Evolutionary conservation across 2,113 vertebrate species (phyloP).

Genomic region (Syngnathus typhle): DNA sequence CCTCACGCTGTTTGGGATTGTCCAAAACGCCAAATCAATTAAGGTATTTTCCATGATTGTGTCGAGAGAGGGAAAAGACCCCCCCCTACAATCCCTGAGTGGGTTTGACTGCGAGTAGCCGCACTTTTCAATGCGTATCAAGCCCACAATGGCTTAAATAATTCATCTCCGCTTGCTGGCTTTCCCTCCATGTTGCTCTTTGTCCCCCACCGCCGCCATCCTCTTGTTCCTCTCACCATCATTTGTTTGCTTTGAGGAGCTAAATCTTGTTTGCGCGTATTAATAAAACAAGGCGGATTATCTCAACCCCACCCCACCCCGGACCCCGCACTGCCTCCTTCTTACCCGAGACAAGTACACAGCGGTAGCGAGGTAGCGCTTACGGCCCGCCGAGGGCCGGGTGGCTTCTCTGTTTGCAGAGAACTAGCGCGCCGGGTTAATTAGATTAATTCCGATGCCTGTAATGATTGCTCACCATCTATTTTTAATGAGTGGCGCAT

Average conservation of each 20-base stretch:
- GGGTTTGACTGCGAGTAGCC: slow-evolving; percentile 25
- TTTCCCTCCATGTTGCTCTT: slow-evolving; percentile 29
- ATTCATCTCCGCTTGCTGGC: slow-evolving; percentile 50
- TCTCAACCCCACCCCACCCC: slow-evolving; percentile 8
- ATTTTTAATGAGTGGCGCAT: slow-evolving; percentile 75
- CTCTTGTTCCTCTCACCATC: slow-evolving; percentile 43
- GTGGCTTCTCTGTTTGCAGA: slow-evolving; percentile 61
- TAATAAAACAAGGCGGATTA: slow-evolving; percentile 71
- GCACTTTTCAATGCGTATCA: slow-evolving; percentile 29
- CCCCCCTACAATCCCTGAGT: slow-evolving; percentile 6
- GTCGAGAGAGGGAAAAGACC: slow-evolving; percentile 12
- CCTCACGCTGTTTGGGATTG: neutral
- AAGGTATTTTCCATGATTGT: slow-evolving; percentile 9
- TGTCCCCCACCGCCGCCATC: slow-evolving; percentile 3
- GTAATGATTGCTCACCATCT: slow-evolving; percentile 74
- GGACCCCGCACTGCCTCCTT: neutral
- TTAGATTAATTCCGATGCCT: slow-evolving; percentile 74
- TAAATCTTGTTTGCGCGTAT: slow-evolving; percentile 73
- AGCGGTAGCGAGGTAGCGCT: slow-evolving; percentile 29
- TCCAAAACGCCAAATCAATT: neutral
- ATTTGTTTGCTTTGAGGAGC: slow-evolving; percentile 74
- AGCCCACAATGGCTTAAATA: slow-evolving; percentile 51
- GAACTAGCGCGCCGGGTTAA: slow-evolving; percentile 58
- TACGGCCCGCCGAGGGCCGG: slow-evolving; percentile 32
- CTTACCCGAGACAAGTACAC: neutral